phyloP scores from a whole-genome alignment of 2,113 vertebrate species.

The Jaculus jaculus region DNA sequence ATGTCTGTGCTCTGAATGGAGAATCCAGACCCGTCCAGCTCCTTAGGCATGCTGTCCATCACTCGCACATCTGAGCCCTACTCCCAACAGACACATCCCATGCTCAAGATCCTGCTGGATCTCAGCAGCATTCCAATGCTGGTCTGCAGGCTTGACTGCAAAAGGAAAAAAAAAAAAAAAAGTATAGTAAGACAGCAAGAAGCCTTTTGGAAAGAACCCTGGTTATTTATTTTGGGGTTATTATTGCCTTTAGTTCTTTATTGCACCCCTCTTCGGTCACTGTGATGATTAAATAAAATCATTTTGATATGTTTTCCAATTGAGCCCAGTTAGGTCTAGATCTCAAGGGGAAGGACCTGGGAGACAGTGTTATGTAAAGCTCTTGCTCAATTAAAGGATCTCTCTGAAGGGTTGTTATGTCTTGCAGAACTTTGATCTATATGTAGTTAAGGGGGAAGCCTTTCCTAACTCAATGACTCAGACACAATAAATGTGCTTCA shows the following conservation, averaged over 20 bases:
- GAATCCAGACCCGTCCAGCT: slow-evolving; percentile 17
- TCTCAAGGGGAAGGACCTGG: background rate
- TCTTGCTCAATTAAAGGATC: background rate
- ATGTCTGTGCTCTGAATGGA: slow-evolving; percentile 42
- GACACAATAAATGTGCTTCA: background rate
- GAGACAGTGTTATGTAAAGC: background rate
- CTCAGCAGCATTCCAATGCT: background rate
- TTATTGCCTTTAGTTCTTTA: background rate
- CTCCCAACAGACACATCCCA: background rate
- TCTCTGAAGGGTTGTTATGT: background rate
- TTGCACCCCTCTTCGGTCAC: background rate
- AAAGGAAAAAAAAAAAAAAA: background rate
- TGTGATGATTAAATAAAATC: slow-evolving; percentile 21
- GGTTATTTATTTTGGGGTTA: background rate
- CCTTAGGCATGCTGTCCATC: background rate
- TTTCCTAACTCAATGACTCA: background rate
- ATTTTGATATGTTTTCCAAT: background rate
- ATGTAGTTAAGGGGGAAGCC: background rate
- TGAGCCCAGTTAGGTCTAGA: background rate
- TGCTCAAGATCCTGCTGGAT: background rate
- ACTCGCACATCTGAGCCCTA: background rate
- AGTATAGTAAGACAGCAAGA: no score
- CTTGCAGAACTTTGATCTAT: background rate
- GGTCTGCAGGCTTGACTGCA: background rate
- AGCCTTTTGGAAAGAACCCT: background rate